phyloP scores from a whole-genome alignment of 2,888 invertebrate genomes.

The Tipula lateralis region DNA sequence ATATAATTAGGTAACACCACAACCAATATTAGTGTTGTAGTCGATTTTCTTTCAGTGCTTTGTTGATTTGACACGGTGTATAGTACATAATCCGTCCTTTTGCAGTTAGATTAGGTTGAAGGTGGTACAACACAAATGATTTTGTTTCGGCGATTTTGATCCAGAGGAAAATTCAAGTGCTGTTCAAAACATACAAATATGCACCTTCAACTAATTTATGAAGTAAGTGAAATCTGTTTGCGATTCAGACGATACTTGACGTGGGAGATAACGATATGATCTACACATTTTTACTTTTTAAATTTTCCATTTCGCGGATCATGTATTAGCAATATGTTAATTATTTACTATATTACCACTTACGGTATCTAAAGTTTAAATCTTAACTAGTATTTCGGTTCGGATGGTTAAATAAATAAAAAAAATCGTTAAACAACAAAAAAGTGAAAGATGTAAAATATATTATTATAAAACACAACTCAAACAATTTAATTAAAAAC shows the following conservation, averaged over 20 bases:
- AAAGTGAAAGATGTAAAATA: constrained; percentile 1
- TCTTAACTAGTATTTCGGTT: neutral
- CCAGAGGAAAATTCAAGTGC: neutral
- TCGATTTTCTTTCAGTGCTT: too few relatives aligned
- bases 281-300: neutral
- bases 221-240: too few relatives aligned
- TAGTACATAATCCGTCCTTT: neutral
- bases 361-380: neutral
- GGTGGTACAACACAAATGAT: neutral
- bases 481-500: neutral
- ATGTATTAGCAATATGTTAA: constrained; percentile 11
- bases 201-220: neutral
- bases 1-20: neutral
- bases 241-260: neutral
- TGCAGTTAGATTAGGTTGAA: neutral
- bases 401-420: neutral
- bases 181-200: neutral
- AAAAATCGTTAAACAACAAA: neutral
- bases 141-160: neutral
- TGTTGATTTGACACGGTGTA: too few relatives aligned
- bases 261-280: too few relatives aligned
- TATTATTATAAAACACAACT: neutral
- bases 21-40: neutral
- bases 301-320: neutral
- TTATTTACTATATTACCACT: constrained; percentile 1